Evolutionary conservation across 2,113 vertebrate species (phyloP), one percentile per base, ranked within the genome.

Genomic region (Marmota flaviventris): DNA sequence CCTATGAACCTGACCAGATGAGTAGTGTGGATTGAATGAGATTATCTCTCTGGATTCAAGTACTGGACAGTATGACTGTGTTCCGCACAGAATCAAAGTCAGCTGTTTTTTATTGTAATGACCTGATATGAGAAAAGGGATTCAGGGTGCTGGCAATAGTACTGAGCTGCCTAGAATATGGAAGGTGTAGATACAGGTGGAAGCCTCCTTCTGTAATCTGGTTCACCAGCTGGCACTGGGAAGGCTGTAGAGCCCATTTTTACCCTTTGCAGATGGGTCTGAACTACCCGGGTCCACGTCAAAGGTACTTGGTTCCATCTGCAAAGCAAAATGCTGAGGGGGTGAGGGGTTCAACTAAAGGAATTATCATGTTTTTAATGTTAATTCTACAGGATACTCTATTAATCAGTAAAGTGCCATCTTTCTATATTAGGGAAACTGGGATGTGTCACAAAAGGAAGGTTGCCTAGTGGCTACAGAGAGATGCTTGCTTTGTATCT

Each of bases 311-410:
- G 61, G 42, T 67, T 65, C 94, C 85, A 81, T 70, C 94, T 94
- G 88, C 1, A 75, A 51, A 45, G 53, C 67, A 56, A n/a, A 95
- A 56, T 56, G 58, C 39, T 93, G 83, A 82, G 75, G 63, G 51
- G n/a, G 51, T 42, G n/a, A 29, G 8, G 65, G 61, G 2, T n/a
- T 78, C 11, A 73, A 85, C 63, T 77, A 70, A 89, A 70, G 70
- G 90, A 92, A 37, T 83, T 51, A 58, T 45, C 69, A 76, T 70
- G 32, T 92, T 79, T 92, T 58, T 93, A 65, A 85, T 96, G 88
- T 92, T 88, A 85, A 82, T 85, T 75, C 89, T 27, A 5, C 53
- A 75, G 34, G 48, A 78, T 85, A 61, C 65, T 88, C 12, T 17
- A 29, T 56, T 65, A 72, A 82, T 91, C 81, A 27, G 39, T 63